Evolutionary conservation across 2,113 vertebrate species (phyloP).

Genomic region (Lagopus leucura): DNA sequence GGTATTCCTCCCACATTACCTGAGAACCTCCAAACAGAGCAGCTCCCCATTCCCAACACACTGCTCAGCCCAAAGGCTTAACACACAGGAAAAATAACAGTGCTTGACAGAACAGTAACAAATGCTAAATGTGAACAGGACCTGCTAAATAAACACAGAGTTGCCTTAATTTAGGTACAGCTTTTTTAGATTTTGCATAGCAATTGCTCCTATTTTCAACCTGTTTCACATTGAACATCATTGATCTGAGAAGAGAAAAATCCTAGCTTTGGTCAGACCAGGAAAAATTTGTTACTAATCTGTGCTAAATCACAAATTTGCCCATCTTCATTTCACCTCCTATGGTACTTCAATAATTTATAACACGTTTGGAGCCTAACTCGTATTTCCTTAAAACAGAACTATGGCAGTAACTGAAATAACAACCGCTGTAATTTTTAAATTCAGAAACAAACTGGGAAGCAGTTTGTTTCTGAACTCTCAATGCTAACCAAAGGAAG

Average conservation of each 20-base stretch:
- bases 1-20: neutral
- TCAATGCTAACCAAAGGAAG: constrained; percentile 15
- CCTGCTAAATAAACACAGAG: constrained; percentile 31
- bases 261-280: neutral
- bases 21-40: neutral
- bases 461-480: neutral
- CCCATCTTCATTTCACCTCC: neutral
- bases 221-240: neutral
- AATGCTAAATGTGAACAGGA: neutral
- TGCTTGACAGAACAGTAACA: constrained; percentile 25
- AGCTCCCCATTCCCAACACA: neutral
- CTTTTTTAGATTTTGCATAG: neutral
- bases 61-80: neutral
- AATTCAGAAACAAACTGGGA: neutral
- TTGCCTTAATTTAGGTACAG: neutral
- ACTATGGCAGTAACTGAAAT: neutral
- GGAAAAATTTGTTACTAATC: neutral
- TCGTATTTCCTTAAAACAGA: neutral
- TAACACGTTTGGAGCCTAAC: neutral
- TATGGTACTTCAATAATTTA: neutral
- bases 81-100: neutral
- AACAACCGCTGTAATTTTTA: neutral
- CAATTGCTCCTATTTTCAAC: neutral
- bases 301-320: neutral
- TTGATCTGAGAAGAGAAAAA: neutral